These are phyloP conservation scores for Spea multiplicata DNA, from an alignment of 2,113 vertebrate genomes.

Conservation along the genomic window DNA sequence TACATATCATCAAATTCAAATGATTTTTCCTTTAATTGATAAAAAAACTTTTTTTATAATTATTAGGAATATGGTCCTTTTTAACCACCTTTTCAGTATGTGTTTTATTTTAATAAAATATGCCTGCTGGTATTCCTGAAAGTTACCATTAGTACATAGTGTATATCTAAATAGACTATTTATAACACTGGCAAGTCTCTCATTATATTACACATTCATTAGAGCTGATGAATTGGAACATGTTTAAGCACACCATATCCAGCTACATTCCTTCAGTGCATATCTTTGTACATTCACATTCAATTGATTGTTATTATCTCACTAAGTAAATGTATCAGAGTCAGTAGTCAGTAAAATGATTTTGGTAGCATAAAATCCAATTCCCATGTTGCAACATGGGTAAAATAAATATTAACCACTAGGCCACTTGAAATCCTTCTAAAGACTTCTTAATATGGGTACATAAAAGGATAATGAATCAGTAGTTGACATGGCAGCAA, in stretches of 20 bases:
- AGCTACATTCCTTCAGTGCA: not conserved
- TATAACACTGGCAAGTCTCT: no score
- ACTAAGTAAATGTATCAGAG: not conserved
- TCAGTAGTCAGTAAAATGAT: constrained; percentile 1
- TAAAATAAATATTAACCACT: constrained; percentile 6
- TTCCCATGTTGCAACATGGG: not conserved
- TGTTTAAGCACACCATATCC: not conserved
- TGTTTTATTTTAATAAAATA: no score
- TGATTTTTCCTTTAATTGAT: no score
- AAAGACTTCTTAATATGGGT: constrained; percentile 3
- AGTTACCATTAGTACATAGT: no score
- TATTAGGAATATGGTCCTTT: no score
- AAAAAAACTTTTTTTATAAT: no score
- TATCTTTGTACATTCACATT: not conserved
- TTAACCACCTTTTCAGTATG: no score
- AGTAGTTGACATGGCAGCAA: constrained; percentile 15
- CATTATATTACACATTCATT: not conserved
- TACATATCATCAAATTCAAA: no score
- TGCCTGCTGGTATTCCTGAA: no score
- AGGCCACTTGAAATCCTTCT: not conserved
- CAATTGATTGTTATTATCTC: constrained; percentile 6
- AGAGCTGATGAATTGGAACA: constrained; percentile 4
- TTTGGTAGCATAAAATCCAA: not conserved
- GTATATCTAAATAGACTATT: no score
- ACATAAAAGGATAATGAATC: constrained; percentile 11